A percentile compares a stretch with the other conserved stretches of the same genome.
These are phyloP conservation scores for Phyllotreta cruciferae DNA, from an alignment of 2,888 invertebrate genomes.

Conservation along the genomic window DNA sequence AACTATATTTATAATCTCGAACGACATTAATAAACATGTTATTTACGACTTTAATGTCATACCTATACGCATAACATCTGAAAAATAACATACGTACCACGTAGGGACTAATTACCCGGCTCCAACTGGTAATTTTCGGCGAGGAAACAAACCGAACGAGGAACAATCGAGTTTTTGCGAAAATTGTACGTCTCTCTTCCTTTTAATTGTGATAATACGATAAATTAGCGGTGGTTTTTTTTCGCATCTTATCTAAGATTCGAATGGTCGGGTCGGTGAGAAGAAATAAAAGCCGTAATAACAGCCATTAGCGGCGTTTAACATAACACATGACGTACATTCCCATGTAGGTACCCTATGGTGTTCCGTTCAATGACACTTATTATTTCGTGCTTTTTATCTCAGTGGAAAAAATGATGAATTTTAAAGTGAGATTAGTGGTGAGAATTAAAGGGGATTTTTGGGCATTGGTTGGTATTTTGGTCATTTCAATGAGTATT, in stretches of 20 bases:
- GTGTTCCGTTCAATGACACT: background rate
- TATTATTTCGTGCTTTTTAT: slow-evolving; percentile 2
- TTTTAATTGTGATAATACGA: slow-evolving; percentile 13
- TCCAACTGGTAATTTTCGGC: slow-evolving; percentile 32
- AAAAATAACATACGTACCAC: slow-evolving; percentile 33
- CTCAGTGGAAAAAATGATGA: background rate
- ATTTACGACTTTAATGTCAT: slow-evolving; percentile 22
- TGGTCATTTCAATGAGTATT: no score
- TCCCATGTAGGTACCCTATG: slow-evolving; percentile 11
- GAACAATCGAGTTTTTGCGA: slow-evolving; percentile 35
- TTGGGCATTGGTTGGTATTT: no score
- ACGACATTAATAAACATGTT: slow-evolving; percentile 26
- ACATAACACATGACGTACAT: background rate
- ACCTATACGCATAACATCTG: slow-evolving; percentile 29
- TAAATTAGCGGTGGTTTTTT: slow-evolving; percentile 16
- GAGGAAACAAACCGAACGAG: slow-evolving; percentile 27
- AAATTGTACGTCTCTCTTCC: slow-evolving; percentile 25
- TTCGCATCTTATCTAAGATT: slow-evolving; percentile 4
- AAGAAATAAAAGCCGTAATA: no score
- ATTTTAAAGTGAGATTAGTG: background rate
- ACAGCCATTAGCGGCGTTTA: no score
- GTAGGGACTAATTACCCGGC: slow-evolving; percentile 27
- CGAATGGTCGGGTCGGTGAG: slow-evolving; percentile 7
- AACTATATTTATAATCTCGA: slow-evolving; percentile 12
- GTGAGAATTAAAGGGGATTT: no score